Evolutionary conservation across 1,140 invertebrate genomes (phyloP), one percentile per base, ranked within the genome.

Genomic region (Ganaspis sp.): DNA sequence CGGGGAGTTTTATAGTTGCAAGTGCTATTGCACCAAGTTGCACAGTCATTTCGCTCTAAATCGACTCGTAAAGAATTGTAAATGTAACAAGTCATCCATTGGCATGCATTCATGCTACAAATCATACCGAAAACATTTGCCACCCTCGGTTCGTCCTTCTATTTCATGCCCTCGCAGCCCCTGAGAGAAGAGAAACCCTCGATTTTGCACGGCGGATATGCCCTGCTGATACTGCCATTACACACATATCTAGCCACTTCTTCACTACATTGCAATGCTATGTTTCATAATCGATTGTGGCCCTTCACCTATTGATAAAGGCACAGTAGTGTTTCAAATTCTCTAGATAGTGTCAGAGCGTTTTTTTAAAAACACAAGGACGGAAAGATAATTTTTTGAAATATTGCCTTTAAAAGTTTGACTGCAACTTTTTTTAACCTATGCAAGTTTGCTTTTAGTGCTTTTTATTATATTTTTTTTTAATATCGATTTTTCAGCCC

Each of bases 101-200:
- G 58, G 23, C 23, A 40, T 37, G 40, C 42, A 72, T 75, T 78
- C 40, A 64, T 29, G 21, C 45, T 78, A 80, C 79, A 70, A 80
- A 42, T 76, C 76, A 69, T 73, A 69, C 70, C 76, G 64, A 80
- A 80, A 80, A 78, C 79, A 42, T 78, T 78, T 71, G 49, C 19
- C 76, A 53, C 71, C 72, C 70, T 77, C 75, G 34, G 45, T 64
- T 45, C 75, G 54, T 45, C n/a, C 58, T 42, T 69, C 53, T 70
- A 40, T 70, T 77, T 42, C n/a, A 49, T 49, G 17, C 76, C 23
- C 54, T 34, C 75, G 23, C 45, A 40, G n/a, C 70, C 58, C 58
- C 40, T 64, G 37, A 42, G 37, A 79, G 54, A 69, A 80, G 64
- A 80, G 26, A 76, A 80, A 64, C 72, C 78, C 73, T 73, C 70